A percentile compares a stretch with the other conserved stretches of the same genome.
These are phyloP conservation scores for Temnothorax nylanderi DNA, from an alignment of 1,140 invertebrate genomes.

Conservation along the genomic window DNA sequence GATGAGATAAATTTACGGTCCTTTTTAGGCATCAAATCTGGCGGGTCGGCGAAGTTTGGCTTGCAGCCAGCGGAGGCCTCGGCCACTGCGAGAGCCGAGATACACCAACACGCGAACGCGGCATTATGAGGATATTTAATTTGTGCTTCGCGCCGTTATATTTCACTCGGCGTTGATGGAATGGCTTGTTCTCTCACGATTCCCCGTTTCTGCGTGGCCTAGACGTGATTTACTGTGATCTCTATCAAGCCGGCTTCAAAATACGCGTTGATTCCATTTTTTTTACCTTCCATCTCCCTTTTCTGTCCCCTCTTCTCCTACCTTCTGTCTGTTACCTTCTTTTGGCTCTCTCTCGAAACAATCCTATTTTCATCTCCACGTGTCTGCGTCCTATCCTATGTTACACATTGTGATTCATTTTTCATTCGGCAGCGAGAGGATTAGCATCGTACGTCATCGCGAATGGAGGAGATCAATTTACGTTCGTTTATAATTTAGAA, in stretches of 20 bases:
- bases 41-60: slow-evolving; percentile 73
- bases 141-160: slow-evolving; percentile 74
- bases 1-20: slow-evolving; percentile 77
- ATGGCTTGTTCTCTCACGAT: slow-evolving; percentile 72
- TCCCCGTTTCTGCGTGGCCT: slow-evolving; percentile 51
- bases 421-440: slow-evolving; percentile 38
- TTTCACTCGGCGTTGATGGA: slow-evolving; percentile 73
- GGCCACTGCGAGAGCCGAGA: slow-evolving; percentile 54
- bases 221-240: slow-evolving; percentile 67
- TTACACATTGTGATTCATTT: slow-evolving; percentile 17
- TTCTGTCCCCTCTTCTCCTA: background rate
- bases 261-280: slow-evolving; percentile 23
- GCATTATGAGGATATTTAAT: slow-evolving; percentile 79
- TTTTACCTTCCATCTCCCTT: background rate
- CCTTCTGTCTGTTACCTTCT: background rate
- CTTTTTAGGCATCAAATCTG: slow-evolving; percentile 77
- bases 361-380: slow-evolving; percentile 23
- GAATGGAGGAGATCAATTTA: slow-evolving; percentile 30
- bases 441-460: slow-evolving; percentile 29
- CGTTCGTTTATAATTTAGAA: background rate
- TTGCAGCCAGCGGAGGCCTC: slow-evolving; percentile 62
- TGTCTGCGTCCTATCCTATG: background rate
- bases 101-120: slow-evolving; percentile 68
- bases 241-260: slow-evolving; percentile 55
- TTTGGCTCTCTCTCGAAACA: background rate